Conservation (phyloP, 2,888 invertebrate species). For the Hermaeophaga mercurialis region DNA sequence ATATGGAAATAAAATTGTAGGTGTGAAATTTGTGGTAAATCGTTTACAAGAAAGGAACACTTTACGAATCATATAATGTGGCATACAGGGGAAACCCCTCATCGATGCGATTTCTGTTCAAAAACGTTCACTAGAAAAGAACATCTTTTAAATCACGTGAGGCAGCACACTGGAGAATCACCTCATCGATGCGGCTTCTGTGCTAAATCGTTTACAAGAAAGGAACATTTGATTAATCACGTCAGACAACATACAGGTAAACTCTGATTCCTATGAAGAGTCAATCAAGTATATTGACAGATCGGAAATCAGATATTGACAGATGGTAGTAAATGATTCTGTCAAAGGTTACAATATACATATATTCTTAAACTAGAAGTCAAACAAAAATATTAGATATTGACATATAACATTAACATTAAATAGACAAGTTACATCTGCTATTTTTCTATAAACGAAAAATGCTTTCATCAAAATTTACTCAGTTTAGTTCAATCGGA, state of each 20-base stretch:
- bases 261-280: too few relatives aligned
- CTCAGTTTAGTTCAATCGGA: too few relatives aligned
- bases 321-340: too few relatives aligned
- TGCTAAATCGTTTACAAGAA: conserved; percentile 84
- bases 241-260: conserved; percentile 79
- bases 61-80: conserved; percentile 90
- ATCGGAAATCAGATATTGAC: too few relatives aligned
- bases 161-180: conserved; percentile 81
- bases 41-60: conserved; percentile 87
- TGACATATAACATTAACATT: too few relatives aligned
- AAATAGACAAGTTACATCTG: too few relatives aligned
- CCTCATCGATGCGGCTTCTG: conserved; percentile 86
- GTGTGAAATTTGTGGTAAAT: conserved; percentile 87
- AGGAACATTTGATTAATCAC: conserved; percentile 86
- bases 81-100: conserved; percentile 81
- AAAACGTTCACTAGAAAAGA: conserved; percentile 80
- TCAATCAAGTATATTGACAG: too few relatives aligned
- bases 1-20: conserved; percentile 58
- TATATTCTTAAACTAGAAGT: too few relatives aligned
- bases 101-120: conserved; percentile 79
- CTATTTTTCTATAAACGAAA: too few relatives aligned
- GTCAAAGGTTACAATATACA: too few relatives aligned
- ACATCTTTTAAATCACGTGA: conserved; percentile 76
- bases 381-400: too few relatives aligned
- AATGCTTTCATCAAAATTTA: too few relatives aligned